Conservation (phyloP, 1,140 invertebrate genomes). For the Melitaea cinxia region DNA sequence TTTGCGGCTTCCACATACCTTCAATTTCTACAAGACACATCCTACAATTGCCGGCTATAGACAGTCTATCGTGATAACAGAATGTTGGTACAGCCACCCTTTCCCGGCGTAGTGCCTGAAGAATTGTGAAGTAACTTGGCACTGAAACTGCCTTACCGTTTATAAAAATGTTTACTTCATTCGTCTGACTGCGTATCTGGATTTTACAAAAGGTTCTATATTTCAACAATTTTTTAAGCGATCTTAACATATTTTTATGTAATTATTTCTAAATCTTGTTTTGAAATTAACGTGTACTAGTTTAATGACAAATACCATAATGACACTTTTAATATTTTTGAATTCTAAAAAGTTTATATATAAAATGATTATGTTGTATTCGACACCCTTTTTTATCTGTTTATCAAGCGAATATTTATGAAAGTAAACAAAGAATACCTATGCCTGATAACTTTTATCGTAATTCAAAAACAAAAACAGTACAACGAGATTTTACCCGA, state of each 20-base stretch:
- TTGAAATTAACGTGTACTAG: background rate
- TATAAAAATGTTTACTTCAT: conserved; percentile 54
- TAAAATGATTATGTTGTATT: too few species aligned
- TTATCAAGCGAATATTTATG: too few species aligned
- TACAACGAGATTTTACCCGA: too few species aligned
- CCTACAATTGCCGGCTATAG: conserved; percentile 89
- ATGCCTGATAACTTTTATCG: too few species aligned
- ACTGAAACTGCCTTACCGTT: conserved; percentile 61
- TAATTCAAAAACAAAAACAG: too few species aligned
- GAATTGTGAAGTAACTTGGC: conserved; percentile 61
- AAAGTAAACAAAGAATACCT: too few species aligned
- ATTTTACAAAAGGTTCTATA: conserved; percentile 2
- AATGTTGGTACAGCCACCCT: conserved; percentile 58
- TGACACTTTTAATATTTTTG: too few species aligned
- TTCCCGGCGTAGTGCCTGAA: conserved; percentile 59
- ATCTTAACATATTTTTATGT: conserved; percentile 16
- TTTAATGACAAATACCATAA: background rate
- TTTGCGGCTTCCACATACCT: conserved; percentile 87
- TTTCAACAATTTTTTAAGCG: conserved; percentile 8
- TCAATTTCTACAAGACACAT: conserved; percentile 93
- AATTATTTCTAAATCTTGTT: background rate
- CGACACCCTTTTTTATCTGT: too few species aligned
- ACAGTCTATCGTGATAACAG: conserved; percentile 86
- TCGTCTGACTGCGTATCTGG: background rate
- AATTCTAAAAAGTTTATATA: too few species aligned